Base-by-base conservation (phyloP, 2,888 invertebrate genomes). In the Oligia latruncula region DNA sequence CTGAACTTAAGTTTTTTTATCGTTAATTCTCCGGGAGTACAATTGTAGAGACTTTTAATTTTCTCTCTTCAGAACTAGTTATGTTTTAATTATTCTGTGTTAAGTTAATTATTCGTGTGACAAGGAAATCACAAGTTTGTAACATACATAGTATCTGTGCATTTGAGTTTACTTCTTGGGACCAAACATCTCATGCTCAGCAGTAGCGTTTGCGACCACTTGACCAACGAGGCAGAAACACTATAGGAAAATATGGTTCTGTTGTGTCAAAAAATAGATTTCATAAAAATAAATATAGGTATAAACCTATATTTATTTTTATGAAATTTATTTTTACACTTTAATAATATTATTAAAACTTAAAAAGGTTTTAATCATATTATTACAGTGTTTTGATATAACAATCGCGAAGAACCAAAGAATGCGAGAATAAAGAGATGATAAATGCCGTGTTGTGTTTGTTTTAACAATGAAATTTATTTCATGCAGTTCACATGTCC, bases 11-110 rank as follows among this genome's bases (percentile, higher is more conserved):
- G 77, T 81, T 85, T 85, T 85, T 85, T 75, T 82, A 79, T 67
- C 52, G 75, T 62, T 76, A 77, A 79, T 43, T 68, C 60, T 55
- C 73, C 49, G 23, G 74, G 73, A 74, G 75, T n/a, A 65, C 62
- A 67, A 75, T 73, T 73, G 64, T 67, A 49, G 62, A 68, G 86
- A 87, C 74, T 80, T 87, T 87, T 76, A 80, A 87, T 85, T 74
- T 77, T 80, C 65, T 68, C 46, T 70, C 73, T 80, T 71, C 46
- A 49, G 65, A 72, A 84, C 49, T 77, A 74, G 71, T 74, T 76
- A 84, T 9, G 71, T 70, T 85, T 87, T 66, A 87, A 77, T 84
- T 84, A 77, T 66, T 64, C 20, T 40, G 15, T 43, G 23, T n/a
- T n/a, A 64, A 72, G 66, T n/a, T n/a, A n/a, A n/a, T n/a, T n/a